Base-by-base conservation (phyloP, 2,797 vertebrate genomes). In the Erethizon dorsatum region DNA sequence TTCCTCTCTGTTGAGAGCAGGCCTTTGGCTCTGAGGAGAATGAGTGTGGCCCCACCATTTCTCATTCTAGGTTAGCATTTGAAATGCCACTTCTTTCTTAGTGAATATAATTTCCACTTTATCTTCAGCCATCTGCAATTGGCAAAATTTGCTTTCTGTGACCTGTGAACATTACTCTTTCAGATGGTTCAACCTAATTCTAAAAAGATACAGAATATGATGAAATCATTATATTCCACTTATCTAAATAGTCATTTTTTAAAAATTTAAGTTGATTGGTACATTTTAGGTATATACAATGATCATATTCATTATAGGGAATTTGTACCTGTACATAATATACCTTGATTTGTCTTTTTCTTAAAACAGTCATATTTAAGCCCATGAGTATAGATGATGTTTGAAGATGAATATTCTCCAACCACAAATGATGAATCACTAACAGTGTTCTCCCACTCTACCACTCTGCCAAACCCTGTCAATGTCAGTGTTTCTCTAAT, bases 391-490 rank as follows among this genome's bases (percentile, higher is more conserved):
- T n/a, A 79, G 37, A 37, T 10, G 50, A 75, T 52, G 52, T 82
- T 67, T 83, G 50, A 57, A 61, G 83, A 52, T 13, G 45, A 63
- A 90, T 50, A 18, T 82, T 89, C 91, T 91, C 71, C 73, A 77
- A 2, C 45, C 12, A 20, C 69, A 5, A 24, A 57, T 8, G 37
- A 18, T 1, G 11, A 88, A 20, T 92, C 13, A 13, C 10, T 33
- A 73, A 33, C 4, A 41, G 0, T 18, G 17, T 22, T 71, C n/a
- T 15, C 8, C 8, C 0, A 1, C 50, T 37, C 59, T 24, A 47
- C 1, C 78, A 47, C 24, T 45, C 52, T 0, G 0, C 13, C 84
- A 45, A 86, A 63, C 22, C 24, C 28, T 0, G 5, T 26, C 18
- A 7, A 15, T 47, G 71, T 13, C 24, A 13, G 37, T 10, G 15